Evolutionary conservation across 2,113 vertebrate genomes (phyloP), one percentile per base, ranked within the genome.

Genomic region (Corythornis cristatus): DNA sequence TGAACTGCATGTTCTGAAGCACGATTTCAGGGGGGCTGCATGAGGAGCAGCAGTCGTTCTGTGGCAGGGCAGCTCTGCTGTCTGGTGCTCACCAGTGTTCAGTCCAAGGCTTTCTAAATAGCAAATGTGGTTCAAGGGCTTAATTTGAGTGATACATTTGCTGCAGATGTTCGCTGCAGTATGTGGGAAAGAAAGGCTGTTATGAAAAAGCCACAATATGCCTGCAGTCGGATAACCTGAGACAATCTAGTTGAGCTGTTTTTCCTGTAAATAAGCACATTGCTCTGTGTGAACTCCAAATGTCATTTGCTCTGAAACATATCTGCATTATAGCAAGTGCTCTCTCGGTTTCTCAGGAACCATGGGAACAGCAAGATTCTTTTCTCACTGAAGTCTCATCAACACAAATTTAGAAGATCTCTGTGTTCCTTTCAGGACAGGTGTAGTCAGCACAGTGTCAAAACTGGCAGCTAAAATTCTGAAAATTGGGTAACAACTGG

Each of bases 351-450:
- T 93, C 87, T 88, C 91, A 91, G 93, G 88, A 96, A 42, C 91
- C 95, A 94, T 89, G 91, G 93, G 89, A 96, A 93, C 94, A 77
- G 83, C 61, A 45, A 92, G 72, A 88, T 89, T 77, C 73, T 92
- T 92, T 94, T 89, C 79, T 93, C 86, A n/a, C 93, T 20, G 43
- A 62, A 80, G 81, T 82, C 87, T 85, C 86, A 87, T 16, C 87
- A 86, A 78, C 84, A 89, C 78, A 48, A 73, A 91, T 77, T 65
- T 68, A 76, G 74, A 53, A 88, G 79, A 86, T 93, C 72, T 89
- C 71, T 83, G 62, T 75, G 66, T 89, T 92, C 84, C 83, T 77
- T 79, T 87, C 82, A 86, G 95, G 93, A 91, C 89, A 95, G 96
- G 93, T 91, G 91, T 76, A 95, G 87, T 89, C 79, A 94, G 85